Evolutionary conservation across 1,140 invertebrate genomes (phyloP), one percentile per base, ranked within the genome.

Genomic region (Armadillidium nasatum): DNA sequence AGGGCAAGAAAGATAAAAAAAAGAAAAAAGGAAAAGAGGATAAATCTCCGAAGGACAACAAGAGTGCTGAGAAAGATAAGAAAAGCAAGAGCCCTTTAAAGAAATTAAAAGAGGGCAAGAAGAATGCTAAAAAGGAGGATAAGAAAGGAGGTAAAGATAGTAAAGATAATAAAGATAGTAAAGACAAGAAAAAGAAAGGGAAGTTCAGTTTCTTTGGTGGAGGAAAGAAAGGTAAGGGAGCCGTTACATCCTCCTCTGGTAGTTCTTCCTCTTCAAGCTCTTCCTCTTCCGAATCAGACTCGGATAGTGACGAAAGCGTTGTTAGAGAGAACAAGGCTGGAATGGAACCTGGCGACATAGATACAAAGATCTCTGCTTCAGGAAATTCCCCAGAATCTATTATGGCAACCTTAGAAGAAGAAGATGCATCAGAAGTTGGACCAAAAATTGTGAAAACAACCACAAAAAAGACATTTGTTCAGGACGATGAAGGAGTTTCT

Each of bases 401-500:
- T 19, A 33, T 33, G 33, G 33, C 33, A 33, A 33, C 33, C 33
- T 33, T 33, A 44, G 71, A 10, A 22, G 22, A n/a, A n/a, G n/a
- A 15, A 0, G 11, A 10, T 33, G 7, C 9, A 46, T 74, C 22
- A 50, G n/a, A 13, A 44, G 43, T 87, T 81, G 86, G 89, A 19
- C 91, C 93, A 0, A 93, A 93, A 23, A 92, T 95, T 82, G 92
- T 95, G 10, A 95, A 94, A 84, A 94, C 92, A 0, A 94, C 92
- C 0, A 94, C 93, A 15, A 94, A 95, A 84, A 93, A 94, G 84
- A 91, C 92, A 19, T 89, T 94, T 43, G 90, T 93, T 23, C 93
- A 93, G 83, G 92, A 94, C 86, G 89, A 91, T 75, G 93, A 91
- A 78, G 93, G 93, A 19, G 88, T 95, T 50, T 92, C 90, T 0